These are phyloP conservation scores for Zosterops hypoxanthus DNA, from an alignment of 2,113 vertebrate species.

Conservation along the genomic window DNA sequence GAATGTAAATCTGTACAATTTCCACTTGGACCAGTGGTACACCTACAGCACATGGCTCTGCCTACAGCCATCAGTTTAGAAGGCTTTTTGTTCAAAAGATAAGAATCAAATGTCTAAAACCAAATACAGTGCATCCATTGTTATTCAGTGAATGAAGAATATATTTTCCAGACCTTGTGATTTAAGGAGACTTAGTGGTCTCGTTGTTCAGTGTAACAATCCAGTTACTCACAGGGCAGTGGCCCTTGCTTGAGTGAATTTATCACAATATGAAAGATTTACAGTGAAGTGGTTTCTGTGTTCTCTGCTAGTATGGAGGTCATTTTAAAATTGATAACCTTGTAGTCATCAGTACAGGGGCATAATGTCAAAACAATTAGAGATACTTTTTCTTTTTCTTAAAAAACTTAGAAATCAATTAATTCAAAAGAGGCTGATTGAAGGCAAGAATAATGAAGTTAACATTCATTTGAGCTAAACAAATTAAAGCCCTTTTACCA, in stretches of 20 bases:
- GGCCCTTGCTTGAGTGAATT: neutral
- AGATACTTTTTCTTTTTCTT: neutral
- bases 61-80: neutral
- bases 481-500: neutral
- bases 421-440: neutral
- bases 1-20: neutral
- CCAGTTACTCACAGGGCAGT: neutral
- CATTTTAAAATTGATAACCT: neutral
- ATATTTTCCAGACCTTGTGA: constrained; percentile 36
- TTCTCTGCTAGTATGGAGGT: neutral
- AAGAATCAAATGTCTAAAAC: neutral
- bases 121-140: neutral
- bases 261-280: neutral
- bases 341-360: neutral
- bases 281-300: neutral
- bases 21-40: neutral
- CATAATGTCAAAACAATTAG: neutral
- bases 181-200: neutral
- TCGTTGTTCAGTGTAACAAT: neutral
- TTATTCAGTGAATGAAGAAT: constrained; percentile 25
- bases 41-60: neutral
- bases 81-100: constrained; percentile 2
- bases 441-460: neutral
- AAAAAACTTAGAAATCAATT: neutral
- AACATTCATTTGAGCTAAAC: neutral